Base-by-base conservation (phyloP, 2,113 vertebrate genomes). In the Empidonax traillii region DNA sequence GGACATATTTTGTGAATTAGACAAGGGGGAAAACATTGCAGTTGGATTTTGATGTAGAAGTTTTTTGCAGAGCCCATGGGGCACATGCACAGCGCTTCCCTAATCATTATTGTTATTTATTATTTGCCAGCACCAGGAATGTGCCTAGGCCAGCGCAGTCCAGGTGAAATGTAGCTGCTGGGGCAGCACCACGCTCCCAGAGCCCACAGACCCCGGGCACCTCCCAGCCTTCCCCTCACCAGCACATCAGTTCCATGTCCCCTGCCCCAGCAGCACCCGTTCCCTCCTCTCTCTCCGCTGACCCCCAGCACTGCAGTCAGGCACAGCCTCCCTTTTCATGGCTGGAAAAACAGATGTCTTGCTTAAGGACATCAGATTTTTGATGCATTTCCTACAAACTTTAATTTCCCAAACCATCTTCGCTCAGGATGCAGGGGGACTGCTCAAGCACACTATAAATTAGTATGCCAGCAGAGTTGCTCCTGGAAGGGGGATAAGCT, bases 331-430 rank as follows among this genome's bases (percentile, higher is more conserved):
- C 11, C 44, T 82, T 65, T 25, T 2, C 3, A 20, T 44, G 74
- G 49, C 69, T 91, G 91, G 23, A 79, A 53, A 79, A 91, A 79
- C 94, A 93, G 94, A 77, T 94, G 94, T 49, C 89, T 94, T 79
- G 81, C 95, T 95, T 43, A 85, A 92, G 93, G 91, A 95, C 85
- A 94, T 87, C 20, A 4, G 66, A 85, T 75, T 93, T 94, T 76
- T 89, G 91, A 92, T 79, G 80, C 81, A 58, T 87, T 91, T 93
- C 52, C 91, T 79, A 94, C 81, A 68, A 79, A 89, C 62, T 92
- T 87, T 94, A 81, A 95, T 95, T 95, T 96, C 87, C 95, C 94
- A 67, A 74, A 55, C 76, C 68, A 25, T 86, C 68, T 69, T 67
- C 0, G 0, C 73, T 84, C 77, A 85, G 89, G 87, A 92, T 71